Conservation (phyloP, 2,113 vertebrate species). For the Syngnathus floridae region DNA sequence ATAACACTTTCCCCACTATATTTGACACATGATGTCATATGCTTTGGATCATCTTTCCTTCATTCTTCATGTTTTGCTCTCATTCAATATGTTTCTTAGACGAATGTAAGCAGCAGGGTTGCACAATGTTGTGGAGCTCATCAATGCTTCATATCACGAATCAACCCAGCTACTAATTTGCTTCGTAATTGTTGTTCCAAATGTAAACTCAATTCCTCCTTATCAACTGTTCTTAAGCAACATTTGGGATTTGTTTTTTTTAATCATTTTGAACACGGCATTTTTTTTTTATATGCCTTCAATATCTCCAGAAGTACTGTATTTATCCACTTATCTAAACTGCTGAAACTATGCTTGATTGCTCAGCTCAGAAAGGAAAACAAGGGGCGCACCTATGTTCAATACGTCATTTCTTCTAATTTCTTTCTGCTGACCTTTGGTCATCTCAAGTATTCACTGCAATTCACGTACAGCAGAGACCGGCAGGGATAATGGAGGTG, state of each 20-base stretch:
- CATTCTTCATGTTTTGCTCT: too few relatives aligned
- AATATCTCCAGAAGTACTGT: background rate
- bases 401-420: conserved; percentile 40
- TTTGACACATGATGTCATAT: background rate
- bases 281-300: too few relatives aligned
- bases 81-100: too few relatives aligned
- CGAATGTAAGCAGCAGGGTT: too few relatives aligned
- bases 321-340: background rate
- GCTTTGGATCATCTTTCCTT: background rate
- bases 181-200: too few relatives aligned
- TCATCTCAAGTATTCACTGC: conserved; percentile 16
- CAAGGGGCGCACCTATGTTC: conserved; percentile 5
- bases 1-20: background rate
- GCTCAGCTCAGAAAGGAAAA: conserved; percentile 9
- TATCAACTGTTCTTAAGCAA: too few relatives aligned
- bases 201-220: too few relatives aligned
- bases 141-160: too few relatives aligned
- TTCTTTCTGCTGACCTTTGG: conserved; percentile 26
- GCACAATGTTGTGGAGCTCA: too few relatives aligned
- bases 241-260: too few relatives aligned
- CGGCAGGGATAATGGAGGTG: conserved; percentile 29
- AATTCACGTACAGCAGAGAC: background rate
- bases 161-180: too few relatives aligned
- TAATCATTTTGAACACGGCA: too few relatives aligned
- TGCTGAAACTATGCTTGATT: background rate